These are phyloP conservation scores for Meriones psammophilus DNA, from an alignment of 2,797 vertebrate genomes.

Conservation along the genomic window DNA sequence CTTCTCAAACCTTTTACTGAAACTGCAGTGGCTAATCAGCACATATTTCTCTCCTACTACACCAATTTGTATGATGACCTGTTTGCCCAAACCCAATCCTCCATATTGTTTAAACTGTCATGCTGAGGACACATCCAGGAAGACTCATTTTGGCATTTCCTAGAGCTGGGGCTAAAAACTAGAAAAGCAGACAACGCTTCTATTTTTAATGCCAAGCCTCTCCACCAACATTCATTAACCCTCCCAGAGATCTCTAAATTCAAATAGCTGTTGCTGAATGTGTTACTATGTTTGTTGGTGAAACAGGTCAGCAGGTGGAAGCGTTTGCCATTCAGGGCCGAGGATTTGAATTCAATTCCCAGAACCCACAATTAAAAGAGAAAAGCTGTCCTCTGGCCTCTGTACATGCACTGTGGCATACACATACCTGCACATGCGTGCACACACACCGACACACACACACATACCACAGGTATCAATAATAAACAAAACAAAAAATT, in stretches of 20 bases:
- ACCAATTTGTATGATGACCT: not conserved
- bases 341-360: not conserved
- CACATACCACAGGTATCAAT: not conserved
- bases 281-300: not conserved
- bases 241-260: not conserved
- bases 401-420: not conserved
- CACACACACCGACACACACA: not conserved
- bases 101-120: not conserved
- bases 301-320: not conserved
- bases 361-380: not conserved
- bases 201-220: not conserved
- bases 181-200: not conserved
- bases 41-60: not conserved
- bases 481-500: not conserved
- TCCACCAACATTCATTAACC: not conserved
- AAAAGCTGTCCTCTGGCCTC: not conserved
- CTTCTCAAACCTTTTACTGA: not conserved
- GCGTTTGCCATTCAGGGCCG: not conserved
- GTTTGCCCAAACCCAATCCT: constrained; percentile 31
- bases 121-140: not conserved
- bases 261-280: not conserved
- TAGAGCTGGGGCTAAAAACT: not conserved
- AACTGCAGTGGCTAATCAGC: not conserved
- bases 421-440: not conserved
- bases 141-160: not conserved